These are phyloP conservation scores for Actenoides lindsayi DNA, from an alignment of 2,113 vertebrate genomes.

Conservation along the genomic window DNA sequence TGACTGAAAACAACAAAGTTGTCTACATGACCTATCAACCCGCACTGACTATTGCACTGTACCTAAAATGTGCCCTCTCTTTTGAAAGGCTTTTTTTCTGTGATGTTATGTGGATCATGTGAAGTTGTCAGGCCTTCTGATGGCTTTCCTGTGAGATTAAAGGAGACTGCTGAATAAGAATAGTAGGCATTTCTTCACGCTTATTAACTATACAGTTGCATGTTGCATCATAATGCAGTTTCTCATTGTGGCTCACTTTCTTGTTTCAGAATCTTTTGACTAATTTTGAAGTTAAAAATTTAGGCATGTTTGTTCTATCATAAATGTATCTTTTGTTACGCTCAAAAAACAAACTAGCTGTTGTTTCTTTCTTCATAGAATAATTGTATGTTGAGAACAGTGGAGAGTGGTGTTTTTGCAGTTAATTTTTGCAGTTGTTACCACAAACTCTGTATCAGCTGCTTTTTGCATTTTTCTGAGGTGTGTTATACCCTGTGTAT, in stretches of 20 bases:
- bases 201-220: neutral
- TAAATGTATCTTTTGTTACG: neutral
- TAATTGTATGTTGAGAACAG: neutral
- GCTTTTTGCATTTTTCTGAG: neutral
- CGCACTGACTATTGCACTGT: neutral
- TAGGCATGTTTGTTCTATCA: neutral
- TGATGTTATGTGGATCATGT: neutral
- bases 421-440: neutral
- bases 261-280: neutral
- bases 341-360: neutral
- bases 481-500: fast-evolving
- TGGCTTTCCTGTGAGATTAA: neutral
- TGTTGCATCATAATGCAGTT: neutral
- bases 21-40: neutral
- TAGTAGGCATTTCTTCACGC: neutral
- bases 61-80: neutral
- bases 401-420: neutral
- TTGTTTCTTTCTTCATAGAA: neutral
- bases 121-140: neutral
- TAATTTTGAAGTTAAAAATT: neutral
- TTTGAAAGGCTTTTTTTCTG: fast-evolving
- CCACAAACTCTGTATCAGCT: neutral
- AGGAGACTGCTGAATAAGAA: neutral
- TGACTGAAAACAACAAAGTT: neutral
- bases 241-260: neutral